phyloP scores from a whole-genome alignment of 2,797 vertebrate species.

The Choloepus didactylus region DNA sequence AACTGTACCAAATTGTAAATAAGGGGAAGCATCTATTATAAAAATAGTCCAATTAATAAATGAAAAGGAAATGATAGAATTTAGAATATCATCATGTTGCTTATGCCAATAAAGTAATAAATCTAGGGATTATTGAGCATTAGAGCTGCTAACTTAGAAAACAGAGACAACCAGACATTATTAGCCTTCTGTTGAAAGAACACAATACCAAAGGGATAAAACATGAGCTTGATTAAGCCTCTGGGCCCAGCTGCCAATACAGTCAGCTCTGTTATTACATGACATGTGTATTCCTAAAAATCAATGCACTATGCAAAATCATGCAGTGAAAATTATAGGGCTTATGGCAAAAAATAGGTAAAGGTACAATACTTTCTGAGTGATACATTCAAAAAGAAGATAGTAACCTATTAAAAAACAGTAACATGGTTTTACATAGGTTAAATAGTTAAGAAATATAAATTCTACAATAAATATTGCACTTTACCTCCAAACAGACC shows the following conservation, averaged over 20 bases:
- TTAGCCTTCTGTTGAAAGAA: not conserved
- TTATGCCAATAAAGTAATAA: not conserved
- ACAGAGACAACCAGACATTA: not conserved
- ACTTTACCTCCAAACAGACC: not conserved
- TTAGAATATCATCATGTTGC: not conserved
- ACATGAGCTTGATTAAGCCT: not conserved
- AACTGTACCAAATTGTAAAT: not conserved
- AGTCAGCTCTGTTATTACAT: not conserved
- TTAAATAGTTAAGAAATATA: not conserved
- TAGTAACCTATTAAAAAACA: not conserved
- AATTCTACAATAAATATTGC: not conserved
- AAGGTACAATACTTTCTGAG: not conserved
- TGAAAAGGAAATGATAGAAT: constrained; percentile 21
- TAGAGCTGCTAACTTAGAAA: not conserved
- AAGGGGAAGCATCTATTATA: not conserved
- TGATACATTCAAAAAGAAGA: constrained; percentile 12
- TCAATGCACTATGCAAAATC: not conserved
- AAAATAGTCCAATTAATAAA: constrained; percentile 9
- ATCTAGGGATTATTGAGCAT: not conserved
- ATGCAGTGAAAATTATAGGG: not conserved
- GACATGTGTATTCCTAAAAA: not conserved
- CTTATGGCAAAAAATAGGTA: not conserved
- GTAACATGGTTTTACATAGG: not conserved
- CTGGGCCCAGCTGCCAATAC: not conserved
- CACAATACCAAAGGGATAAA: not conserved